Evolutionary conservation across 2,888 invertebrate genomes (phyloP), one percentile per base, ranked within the genome.

Genomic region (Atethmia centrago): DNA sequence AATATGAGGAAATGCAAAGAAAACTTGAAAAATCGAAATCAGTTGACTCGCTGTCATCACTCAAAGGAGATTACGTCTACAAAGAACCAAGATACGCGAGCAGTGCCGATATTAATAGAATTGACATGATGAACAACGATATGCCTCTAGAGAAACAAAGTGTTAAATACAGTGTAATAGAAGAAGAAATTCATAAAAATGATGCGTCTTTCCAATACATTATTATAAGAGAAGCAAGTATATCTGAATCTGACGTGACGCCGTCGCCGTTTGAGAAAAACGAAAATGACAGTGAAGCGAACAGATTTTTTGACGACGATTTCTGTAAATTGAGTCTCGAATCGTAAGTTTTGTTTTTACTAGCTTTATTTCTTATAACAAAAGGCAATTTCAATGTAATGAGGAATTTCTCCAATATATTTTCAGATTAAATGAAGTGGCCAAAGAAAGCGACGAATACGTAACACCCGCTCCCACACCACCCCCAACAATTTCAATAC

Each of bases 1-100:
- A 95, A 88, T 95, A 94, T 82, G 91, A 90, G 42, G 92, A 94
- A 87, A 94, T 96, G 94, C 95, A 95, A 86, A 92, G 81, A 63
- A 95, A 88, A 87, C 82, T 96, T 28, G 93, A 94, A 71, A 95
- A 94, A 86, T 95, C 95, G 0, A 94, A 90, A 87, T 95, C 96
- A 8, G 89, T 94, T 10, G 95, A 95, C 73, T 89, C 90, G 25
- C 71, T 95, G 51, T 81, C 91, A 12, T 85, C 86, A 16, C 76
- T 91, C 2, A 85, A 88, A 56, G 93, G 93, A 70, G 91, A 93
- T 72, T 91, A 88, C 67, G 86, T 83, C 36, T 91, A 87, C 64
- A 89, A 88, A 74, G 88, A 90, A 56, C 81, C 83, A 45, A 89
- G 80, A 79, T 87, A 86, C 84, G 74, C 85, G 36, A 93, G 91